Conservation (phyloP, 2,113 vertebrate species). For the Numenius arquata region DNA sequence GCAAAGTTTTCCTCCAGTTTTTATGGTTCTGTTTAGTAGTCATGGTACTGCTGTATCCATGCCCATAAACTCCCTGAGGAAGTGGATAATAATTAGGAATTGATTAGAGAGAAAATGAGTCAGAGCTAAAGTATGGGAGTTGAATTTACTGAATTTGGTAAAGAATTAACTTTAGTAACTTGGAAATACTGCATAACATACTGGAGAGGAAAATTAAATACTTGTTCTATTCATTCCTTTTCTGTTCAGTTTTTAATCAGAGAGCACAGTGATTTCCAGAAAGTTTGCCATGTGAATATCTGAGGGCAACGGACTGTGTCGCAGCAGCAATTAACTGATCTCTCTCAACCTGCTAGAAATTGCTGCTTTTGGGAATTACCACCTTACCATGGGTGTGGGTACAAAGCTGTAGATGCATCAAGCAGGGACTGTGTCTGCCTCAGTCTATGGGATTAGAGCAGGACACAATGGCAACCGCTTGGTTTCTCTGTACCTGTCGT, state of each 20-base stretch:
- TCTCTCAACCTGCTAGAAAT: not conserved
- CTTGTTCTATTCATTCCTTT: not conserved
- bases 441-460: not conserved
- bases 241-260: not conserved
- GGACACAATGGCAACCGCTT: not conserved
- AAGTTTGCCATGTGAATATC: not conserved
- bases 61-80: not conserved
- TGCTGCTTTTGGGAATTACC: not conserved
- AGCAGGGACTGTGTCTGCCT: not conserved
- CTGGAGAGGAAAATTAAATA: not conserved
- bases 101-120: slow-evolving; percentile 12
- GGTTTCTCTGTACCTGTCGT: not conserved
- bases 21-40: not conserved
- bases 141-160: not conserved
- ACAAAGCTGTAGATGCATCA: not conserved
- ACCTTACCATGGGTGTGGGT: too few relatives aligned
- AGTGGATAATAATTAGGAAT: not conserved
- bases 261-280: not conserved
- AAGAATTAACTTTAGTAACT: not conserved
- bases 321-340: too few relatives aligned
- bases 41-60: not conserved
- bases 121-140: not conserved
- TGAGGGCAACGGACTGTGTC: not conserved
- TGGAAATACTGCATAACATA: not conserved
- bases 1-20: not conserved